Conservation (phyloP, 1,140 invertebrate species). For the Drosophila jambulina region DNA sequence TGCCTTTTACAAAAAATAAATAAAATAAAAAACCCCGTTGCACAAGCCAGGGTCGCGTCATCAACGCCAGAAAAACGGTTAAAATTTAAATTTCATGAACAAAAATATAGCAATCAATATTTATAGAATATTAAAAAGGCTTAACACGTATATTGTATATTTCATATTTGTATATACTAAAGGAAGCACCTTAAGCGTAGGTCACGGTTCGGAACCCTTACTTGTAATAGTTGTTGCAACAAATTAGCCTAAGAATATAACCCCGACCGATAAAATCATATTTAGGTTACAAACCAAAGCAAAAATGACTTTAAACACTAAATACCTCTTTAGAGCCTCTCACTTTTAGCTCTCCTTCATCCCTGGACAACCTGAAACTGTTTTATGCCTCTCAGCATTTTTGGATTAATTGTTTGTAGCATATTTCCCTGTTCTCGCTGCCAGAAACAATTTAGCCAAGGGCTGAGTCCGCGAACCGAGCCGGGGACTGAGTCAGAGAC, state of each 20-base stretch:
- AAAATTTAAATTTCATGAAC: background rate
- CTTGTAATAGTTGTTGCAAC: background rate
- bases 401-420: conserved; percentile 48
- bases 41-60: background rate
- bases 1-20: background rate
- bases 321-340: background rate
- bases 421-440: conserved; percentile 25
- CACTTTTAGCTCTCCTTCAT: background rate
- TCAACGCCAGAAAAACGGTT: background rate
- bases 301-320: background rate
- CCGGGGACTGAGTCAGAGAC: conserved; percentile 21
- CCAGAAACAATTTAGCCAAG: conserved; percentile 17
- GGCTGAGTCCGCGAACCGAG: background rate
- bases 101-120: too few relatives aligned
- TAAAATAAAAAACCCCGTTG: background rate
- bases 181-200: background rate
- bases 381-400: conserved; percentile 40
- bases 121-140: background rate
- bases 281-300: background rate
- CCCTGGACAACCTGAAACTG: conserved; percentile 28
- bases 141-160: too few relatives aligned
- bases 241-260: background rate
- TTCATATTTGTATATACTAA: too few relatives aligned
- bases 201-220: background rate
- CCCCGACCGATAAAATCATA: too few relatives aligned